Conservation (phyloP, 2,888 invertebrate genomes). For the Erannis defoliaria region DNA sequence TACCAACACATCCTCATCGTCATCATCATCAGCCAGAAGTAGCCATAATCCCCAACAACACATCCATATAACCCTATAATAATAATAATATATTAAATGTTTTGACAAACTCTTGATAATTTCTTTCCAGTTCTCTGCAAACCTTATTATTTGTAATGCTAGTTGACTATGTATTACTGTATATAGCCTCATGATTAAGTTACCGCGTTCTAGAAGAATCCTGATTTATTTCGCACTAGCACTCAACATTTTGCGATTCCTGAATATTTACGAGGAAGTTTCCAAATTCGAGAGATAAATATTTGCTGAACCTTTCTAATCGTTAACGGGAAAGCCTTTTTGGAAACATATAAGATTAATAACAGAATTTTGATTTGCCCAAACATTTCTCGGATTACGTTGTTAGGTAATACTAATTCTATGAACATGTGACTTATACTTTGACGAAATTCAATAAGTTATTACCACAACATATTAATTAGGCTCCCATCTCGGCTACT, state of each 20-base stretch:
- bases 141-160: conserved; percentile 60
- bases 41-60: too few species aligned
- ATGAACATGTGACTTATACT: background rate
- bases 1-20: too few species aligned
- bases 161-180: conserved; percentile 50
- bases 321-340: conserved; percentile 13
- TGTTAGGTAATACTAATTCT: background rate
- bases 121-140: conserved; percentile 35
- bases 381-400: background rate
- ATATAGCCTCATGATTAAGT: conserved; percentile 52
- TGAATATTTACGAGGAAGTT: conserved; percentile 25
- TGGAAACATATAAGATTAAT: conserved; percentile 5
- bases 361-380: background rate
- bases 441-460: conserved; percentile 5
- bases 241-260: conserved; percentile 26
- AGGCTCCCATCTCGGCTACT: conserved; percentile 37
- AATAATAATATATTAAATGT: background rate
- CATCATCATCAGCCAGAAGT: too few species aligned
- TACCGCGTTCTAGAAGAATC: conserved; percentile 37
- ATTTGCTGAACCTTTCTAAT: conserved; percentile 31
- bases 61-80: background rate
- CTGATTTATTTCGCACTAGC: conserved; percentile 22
- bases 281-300: conserved; percentile 22
- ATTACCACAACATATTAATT: conserved; percentile 29
- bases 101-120: background rate